These are phyloP conservation scores for Diaperis boleti DNA, from an alignment of 2,888 invertebrate genomes.

Conservation along the genomic window DNA sequence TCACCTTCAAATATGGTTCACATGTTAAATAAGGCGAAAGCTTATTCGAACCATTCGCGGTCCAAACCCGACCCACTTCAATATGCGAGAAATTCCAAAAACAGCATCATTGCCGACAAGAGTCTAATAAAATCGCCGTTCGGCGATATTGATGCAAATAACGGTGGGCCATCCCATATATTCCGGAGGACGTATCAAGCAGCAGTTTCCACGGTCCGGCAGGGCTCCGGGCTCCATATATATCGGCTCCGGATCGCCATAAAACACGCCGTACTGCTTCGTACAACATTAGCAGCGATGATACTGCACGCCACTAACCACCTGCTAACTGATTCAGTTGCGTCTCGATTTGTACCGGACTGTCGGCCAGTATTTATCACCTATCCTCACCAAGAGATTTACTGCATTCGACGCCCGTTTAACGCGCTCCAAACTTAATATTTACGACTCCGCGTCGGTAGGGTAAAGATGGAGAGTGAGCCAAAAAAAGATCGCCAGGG, in stretches of 20 bases:
- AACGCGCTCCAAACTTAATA: constrained; percentile 19
- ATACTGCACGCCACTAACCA: constrained; percentile 52
- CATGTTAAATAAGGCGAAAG: too few species aligned
- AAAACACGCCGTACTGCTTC: constrained; percentile 46
- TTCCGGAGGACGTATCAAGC: constrained; percentile 33
- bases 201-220: constrained; percentile 33
- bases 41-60: too few species aligned
- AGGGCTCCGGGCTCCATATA: constrained; percentile 40
- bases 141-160: constrained; percentile 19
- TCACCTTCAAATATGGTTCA: too few species aligned
- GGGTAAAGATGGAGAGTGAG: constrained; percentile 21
- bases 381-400: constrained; percentile 49
- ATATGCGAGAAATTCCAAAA: too few species aligned
- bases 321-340: constrained; percentile 58
- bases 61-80: too few species aligned
- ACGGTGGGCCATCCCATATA: constrained; percentile 16
- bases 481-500: constrained; percentile 26
- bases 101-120: too few species aligned
- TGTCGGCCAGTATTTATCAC: constrained; percentile 56
- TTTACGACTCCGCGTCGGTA: too few species aligned
- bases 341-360: constrained; percentile 57
- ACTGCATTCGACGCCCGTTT: constrained; percentile 36
- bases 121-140: constrained; percentile 7
- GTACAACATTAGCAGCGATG: constrained; percentile 47
- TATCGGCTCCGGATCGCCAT: constrained; percentile 48